phyloP scores from a whole-genome alignment of 2,888 invertebrate genomes.

The Danaus chrysippus region DNA sequence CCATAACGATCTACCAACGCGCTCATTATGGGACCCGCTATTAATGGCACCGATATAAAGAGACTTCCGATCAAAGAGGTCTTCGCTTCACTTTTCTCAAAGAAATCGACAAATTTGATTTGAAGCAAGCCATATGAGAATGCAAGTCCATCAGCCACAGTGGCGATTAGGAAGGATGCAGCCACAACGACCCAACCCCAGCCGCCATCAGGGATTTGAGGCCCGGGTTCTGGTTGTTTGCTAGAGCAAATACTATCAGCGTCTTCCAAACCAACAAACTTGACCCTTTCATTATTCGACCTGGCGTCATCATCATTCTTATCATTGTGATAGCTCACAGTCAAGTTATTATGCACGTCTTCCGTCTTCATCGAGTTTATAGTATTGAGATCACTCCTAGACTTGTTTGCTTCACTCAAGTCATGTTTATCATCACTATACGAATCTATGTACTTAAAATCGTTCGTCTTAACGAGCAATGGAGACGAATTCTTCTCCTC shows the following conservation, averaged over 20 bases:
- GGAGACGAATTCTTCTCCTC: conserved; percentile 73
- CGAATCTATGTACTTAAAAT: conserved; percentile 61
- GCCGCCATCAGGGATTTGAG: conserved; percentile 89
- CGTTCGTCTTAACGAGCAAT: conserved; percentile 54
- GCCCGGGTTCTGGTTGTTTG: conserved; percentile 59
- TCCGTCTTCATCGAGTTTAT: conserved; percentile 66
- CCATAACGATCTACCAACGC: conserved; percentile 92
- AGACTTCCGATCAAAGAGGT: conserved; percentile 94
- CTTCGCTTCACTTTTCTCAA: conserved; percentile 87
- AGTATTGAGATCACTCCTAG: conserved; percentile 60
- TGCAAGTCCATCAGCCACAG: conserved; percentile 95
- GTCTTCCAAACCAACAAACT: conserved; percentile 74
- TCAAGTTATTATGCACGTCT: conserved; percentile 43
- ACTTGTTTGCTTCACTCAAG: conserved; percentile 44
- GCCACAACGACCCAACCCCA: conserved; percentile 96
- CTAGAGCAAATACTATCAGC: conserved; percentile 72
- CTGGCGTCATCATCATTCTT: conserved; percentile 65
- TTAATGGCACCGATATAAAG: conserved; percentile 92
- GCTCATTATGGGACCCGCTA: conserved; percentile 91
- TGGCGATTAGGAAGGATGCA: conserved; percentile 90
- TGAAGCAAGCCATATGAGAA: conserved; percentile 95
- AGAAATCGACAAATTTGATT: conserved; percentile 87
- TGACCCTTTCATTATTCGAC: conserved; percentile 72
- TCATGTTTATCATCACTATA: conserved; percentile 52
- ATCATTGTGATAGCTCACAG: conserved; percentile 54